Percentiles rank a stretch among this genome's conserved stretches.
These are phyloP conservation scores for Petrolisthes manimaculis DNA, from an alignment of 2,888 invertebrate species.

Conservation along the genomic window DNA sequence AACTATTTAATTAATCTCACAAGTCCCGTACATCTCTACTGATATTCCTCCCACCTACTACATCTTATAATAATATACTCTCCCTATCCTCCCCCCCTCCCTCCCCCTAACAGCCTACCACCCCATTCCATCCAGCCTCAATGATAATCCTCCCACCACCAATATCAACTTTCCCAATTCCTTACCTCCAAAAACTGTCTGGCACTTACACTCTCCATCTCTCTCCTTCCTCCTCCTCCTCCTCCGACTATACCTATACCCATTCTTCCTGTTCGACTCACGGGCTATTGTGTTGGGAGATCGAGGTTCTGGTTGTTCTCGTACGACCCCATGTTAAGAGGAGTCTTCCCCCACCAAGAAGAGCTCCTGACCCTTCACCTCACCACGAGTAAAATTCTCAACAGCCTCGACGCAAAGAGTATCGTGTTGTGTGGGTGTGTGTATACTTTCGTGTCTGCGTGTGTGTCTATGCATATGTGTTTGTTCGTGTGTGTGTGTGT, in stretches of 20 bases:
- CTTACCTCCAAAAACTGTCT: slow-evolving; percentile 6
- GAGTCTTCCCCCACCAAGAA: slow-evolving; percentile 8
- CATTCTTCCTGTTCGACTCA: not conserved
- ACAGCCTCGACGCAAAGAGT: not conserved
- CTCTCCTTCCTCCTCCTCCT: not conserved
- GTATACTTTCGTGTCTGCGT: no score
- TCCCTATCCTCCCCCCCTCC: slow-evolving; percentile 20
- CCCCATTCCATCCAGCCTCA: not conserved
- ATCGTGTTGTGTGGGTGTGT: no score
- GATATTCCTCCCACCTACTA: no score
- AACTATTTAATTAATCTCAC: no score
- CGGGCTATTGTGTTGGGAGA: not conserved
- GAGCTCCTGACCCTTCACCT: not conserved
- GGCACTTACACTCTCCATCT: slow-evolving; percentile 7
- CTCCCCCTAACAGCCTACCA: slow-evolving; percentile 11
- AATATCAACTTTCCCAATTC: not conserved
- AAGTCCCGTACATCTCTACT: no score
- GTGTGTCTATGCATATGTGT: no score
- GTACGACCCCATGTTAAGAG: not conserved
- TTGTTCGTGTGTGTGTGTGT: no score
- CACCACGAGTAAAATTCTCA: not conserved
- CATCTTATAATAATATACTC: no score
- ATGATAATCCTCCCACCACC: no score
- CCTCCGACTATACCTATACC: not conserved
- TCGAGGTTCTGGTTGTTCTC: not conserved